A percentile compares a stretch with the other conserved stretches of the same genome.
Conservation (phyloP, 2,888 invertebrate genomes). For the Oscheius sp. region DNA sequence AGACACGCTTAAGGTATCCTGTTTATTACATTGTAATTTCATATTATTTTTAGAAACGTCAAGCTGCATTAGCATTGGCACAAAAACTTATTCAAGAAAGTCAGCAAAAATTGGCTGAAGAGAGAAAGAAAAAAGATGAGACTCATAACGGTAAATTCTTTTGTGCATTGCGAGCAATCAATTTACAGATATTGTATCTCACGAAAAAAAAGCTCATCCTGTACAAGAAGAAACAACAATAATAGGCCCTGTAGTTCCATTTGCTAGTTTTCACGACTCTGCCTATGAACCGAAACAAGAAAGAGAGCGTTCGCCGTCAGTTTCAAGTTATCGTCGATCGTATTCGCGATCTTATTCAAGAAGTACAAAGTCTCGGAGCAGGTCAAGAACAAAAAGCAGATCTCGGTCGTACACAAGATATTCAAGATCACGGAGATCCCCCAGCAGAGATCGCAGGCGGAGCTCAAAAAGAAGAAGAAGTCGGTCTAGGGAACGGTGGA, state of each 20-base stretch:
- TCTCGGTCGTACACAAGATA: not conserved
- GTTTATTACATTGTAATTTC: too few species aligned
- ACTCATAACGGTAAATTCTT: not conserved
- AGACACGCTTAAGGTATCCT: not conserved
- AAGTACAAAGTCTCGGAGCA: not conserved
- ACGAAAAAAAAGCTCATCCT: too few species aligned
- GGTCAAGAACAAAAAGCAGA: slow-evolving; percentile 4
- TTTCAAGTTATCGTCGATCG: too few species aligned
- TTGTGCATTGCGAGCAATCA: too few species aligned
- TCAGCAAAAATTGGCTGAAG: slow-evolving; percentile 1
- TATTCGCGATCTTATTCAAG: not conserved
- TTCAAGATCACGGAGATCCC: slow-evolving; percentile 6
- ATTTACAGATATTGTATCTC: too few species aligned
- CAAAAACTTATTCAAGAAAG: not conserved
- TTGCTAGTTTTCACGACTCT: too few species aligned
- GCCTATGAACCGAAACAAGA: too few species aligned
- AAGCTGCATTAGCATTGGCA: not conserved
- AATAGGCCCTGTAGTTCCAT: too few species aligned
- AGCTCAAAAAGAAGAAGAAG: slow-evolving; percentile 7
- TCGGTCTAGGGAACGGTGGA: slow-evolving; percentile 2
- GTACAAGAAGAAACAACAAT: too few species aligned
- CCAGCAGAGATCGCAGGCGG: slow-evolving; percentile 2
- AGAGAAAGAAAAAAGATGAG: not conserved
- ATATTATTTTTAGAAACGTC: not conserved
- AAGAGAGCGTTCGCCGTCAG: too few species aligned